A percentile compares a stretch with the other conserved stretches of the same genome.
These are phyloP conservation scores for Hemicrepidius hirtus DNA, from an alignment of 2,888 invertebrate species.

Conservation along the genomic window DNA sequence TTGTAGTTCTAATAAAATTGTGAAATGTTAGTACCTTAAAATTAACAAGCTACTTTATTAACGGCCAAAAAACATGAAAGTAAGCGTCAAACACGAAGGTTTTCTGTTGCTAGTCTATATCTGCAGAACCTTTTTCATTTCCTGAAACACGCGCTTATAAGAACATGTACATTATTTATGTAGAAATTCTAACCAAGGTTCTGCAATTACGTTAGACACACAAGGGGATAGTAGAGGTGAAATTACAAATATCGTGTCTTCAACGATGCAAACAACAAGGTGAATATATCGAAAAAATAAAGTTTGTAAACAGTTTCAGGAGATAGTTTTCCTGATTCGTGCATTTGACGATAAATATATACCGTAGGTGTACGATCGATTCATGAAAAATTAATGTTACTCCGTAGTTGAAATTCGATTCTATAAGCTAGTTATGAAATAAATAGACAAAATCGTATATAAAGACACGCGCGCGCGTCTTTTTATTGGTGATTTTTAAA, in stretches of 20 bases:
- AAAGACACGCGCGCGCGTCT: neutral
- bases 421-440: neutral
- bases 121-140: constrained; percentile 31
- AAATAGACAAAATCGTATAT: constrained; percentile 1
- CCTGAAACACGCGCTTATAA: constrained; percentile 33
- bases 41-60: neutral
- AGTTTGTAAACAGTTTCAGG: neutral
- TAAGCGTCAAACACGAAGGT: constrained; percentile 9
- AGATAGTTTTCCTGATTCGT: neutral
- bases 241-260: constrained; percentile 4
- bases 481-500: neutral
- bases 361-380: constrained; percentile 14
- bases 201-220: constrained; percentile 29
- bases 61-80: constrained; percentile 14
- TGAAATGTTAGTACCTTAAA: too few relatives aligned
- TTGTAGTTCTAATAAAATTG: too few relatives aligned
- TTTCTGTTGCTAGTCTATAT: constrained; percentile 40
- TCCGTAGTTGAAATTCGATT: neutral
- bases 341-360: neutral
- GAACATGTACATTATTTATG: constrained; percentile 29
- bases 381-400: constrained; percentile 17
- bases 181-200: constrained; percentile 27
- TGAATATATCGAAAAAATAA: neutral
- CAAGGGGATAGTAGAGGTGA: constrained; percentile 11
- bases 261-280: neutral